A percentile compares a stretch with the other conserved stretches of the same genome.
phyloP scores from a whole-genome alignment of 2,797 vertebrate species.

The Leucoraja ocellata region DNA sequence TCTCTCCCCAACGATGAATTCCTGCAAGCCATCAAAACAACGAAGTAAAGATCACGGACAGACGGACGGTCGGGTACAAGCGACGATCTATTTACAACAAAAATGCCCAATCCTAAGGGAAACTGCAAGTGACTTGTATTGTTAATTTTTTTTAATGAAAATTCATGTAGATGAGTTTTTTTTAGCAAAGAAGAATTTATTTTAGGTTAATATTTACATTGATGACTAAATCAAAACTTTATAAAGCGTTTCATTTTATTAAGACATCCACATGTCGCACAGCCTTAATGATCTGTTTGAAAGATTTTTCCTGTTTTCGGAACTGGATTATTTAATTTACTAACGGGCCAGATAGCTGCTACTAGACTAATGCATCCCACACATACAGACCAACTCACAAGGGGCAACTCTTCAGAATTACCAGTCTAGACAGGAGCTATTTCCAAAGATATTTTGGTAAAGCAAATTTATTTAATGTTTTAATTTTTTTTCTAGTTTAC shows the following conservation, averaged over 20 bases:
- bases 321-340: constrained; percentile 18
- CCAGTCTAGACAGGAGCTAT: not conserved
- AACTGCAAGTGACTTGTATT: constrained; percentile 12
- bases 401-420: not conserved
- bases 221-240: constrained; percentile 22
- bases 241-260: constrained; percentile 24
- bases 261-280: constrained; percentile 13
- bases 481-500: not conserved
- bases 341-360: not conserved
- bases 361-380: not conserved
- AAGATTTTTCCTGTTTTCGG: not conserved
- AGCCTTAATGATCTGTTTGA: constrained; percentile 9
- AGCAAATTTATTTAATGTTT: not conserved
- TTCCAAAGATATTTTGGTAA: constrained; percentile 19
- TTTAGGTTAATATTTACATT: constrained; percentile 31
- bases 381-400: not conserved
- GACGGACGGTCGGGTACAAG: not conserved
- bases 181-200: constrained; percentile 26
- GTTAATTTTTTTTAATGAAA: constrained; percentile 15
- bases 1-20: not conserved
- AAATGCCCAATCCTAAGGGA: not conserved
- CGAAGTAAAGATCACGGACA: not conserved
- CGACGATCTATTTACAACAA: not conserved
- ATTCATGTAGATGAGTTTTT: constrained; percentile 17
- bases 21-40: not conserved